These are phyloP conservation scores for Apocheima hispidaria DNA, from an alignment of 2,888 invertebrate species.

Conservation along the genomic window DNA sequence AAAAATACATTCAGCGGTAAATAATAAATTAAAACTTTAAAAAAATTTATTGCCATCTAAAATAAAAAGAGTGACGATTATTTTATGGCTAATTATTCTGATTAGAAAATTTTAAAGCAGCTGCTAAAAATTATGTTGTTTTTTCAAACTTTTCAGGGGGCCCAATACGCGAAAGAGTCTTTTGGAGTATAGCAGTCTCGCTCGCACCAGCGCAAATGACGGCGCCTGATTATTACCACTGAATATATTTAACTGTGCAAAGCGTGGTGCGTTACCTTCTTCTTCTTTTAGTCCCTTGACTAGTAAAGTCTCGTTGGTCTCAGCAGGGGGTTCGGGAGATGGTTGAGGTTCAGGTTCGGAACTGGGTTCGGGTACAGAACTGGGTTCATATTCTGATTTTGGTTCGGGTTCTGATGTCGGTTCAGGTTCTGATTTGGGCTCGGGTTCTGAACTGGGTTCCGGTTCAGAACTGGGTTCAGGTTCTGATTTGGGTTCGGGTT, in stretches of 20 bases:
- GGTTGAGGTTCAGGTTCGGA: slow-evolving; percentile 58
- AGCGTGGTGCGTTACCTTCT: slow-evolving; percentile 80
- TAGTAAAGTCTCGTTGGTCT: slow-evolving; percentile 77
- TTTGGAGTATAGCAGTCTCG: no score
- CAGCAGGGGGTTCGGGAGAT: slow-evolving; percentile 57
- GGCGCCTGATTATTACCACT: slow-evolving; percentile 22
- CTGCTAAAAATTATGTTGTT: no score
- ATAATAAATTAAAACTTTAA: background rate
- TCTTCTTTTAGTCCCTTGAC: slow-evolving; percentile 83
- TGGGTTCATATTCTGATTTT: slow-evolving; percentile 51
- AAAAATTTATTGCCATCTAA: background rate
- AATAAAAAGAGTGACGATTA: no score
- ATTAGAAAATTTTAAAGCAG: no score
- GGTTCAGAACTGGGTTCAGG: slow-evolving; percentile 65
- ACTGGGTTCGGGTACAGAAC: slow-evolving; percentile 60
- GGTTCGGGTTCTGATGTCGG: slow-evolving; percentile 48
- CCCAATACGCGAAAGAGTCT: no score
- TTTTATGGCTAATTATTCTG: no score
- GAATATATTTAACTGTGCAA: slow-evolving; percentile 55
- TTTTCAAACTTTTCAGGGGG: no score
- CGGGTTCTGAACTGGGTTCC: slow-evolving; percentile 42
- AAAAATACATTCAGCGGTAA: slow-evolving; percentile 41
- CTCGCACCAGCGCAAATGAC: no score
- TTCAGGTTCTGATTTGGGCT: slow-evolving; percentile 45
- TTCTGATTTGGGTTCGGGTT: slow-evolving; percentile 62